Evolutionary conservation across 2,888 invertebrate genomes (phyloP).

Genomic region (Pseudoips prasinana): DNA sequence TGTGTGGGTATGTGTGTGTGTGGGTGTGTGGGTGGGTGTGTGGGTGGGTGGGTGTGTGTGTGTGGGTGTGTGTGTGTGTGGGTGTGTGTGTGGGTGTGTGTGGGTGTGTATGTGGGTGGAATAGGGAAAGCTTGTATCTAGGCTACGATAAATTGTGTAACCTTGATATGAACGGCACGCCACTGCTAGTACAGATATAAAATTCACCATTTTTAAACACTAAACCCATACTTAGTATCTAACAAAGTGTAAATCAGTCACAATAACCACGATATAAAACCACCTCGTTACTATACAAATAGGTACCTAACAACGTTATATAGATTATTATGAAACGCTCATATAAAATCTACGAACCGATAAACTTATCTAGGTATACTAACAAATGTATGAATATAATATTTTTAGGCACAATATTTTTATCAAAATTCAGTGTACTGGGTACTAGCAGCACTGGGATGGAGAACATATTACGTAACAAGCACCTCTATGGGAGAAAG

Average conservation of each 20-base stretch:
- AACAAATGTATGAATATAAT: conserved; percentile 65
- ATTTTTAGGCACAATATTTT: conserved; percentile 69
- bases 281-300: conserved; percentile 39
- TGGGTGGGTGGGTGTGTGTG: too few species aligned
- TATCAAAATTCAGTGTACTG: conserved; percentile 54
- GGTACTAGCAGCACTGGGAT: conserved; percentile 49
- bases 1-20: too few species aligned
- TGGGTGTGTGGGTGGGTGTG: too few species aligned
- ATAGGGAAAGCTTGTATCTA: too few species aligned
- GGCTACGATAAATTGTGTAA: too few species aligned
- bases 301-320: conserved; percentile 50
- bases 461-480: conserved; percentile 24
- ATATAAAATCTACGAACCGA: conserved; percentile 73
- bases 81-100: too few species aligned
- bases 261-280: conserved; percentile 46
- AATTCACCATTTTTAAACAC: too few species aligned
- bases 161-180: too few species aligned
- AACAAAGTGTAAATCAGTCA: conserved; percentile 2
- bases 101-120: too few species aligned
- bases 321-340: conserved; percentile 58
- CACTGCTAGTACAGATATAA: too few species aligned
- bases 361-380: conserved; percentile 45
- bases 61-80: too few species aligned
- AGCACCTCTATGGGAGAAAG: conserved; percentile 39
- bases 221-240: background rate